phyloP scores from a whole-genome alignment of 2,888 invertebrate species.

The Leptinotarsa haldemani region DNA sequence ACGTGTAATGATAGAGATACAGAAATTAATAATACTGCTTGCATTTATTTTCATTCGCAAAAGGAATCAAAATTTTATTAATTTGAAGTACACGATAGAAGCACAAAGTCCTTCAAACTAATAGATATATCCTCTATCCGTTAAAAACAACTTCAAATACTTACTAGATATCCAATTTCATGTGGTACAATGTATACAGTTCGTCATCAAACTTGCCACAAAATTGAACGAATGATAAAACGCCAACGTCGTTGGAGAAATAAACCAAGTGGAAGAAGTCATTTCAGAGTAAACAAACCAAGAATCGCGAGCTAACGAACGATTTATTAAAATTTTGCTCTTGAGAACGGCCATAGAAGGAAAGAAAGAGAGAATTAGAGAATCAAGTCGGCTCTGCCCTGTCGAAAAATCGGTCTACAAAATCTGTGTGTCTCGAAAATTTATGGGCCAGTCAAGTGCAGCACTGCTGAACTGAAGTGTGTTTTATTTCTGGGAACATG shows the following conservation, averaged over 20 bases:
- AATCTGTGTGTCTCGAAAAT: slow-evolving; percentile 47
- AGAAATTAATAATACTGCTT: too few relatives aligned
- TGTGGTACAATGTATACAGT: not conserved
- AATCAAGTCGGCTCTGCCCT: slow-evolving; percentile 34
- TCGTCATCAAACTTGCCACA: not conserved
- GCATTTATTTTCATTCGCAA: not conserved
- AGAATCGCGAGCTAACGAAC: slow-evolving; percentile 7
- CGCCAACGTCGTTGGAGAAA: not conserved
- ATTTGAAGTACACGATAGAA: not conserved
- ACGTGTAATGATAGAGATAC: too few relatives aligned
- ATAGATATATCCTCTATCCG: too few relatives aligned
- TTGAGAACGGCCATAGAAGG: slow-evolving; percentile 36
- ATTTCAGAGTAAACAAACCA: slow-evolving; percentile 16
- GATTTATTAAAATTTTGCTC: slow-evolving; percentile 30
- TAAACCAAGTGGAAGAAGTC: not conserved
- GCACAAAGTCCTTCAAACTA: not conserved
- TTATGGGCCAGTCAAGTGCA: slow-evolving; percentile 52
- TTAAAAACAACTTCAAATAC: not conserved
- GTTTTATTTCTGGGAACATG: slow-evolving; percentile 34
- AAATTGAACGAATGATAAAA: not conserved
- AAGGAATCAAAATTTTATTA: too few relatives aligned
- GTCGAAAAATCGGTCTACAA: slow-evolving; percentile 38
- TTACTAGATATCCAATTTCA: too few relatives aligned
- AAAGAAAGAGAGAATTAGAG: slow-evolving; percentile 39
- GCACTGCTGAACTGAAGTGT: slow-evolving; percentile 43